Evolutionary conservation across 2,888 invertebrate species (phyloP).

Genomic region (Plagodis dolabraria): DNA sequence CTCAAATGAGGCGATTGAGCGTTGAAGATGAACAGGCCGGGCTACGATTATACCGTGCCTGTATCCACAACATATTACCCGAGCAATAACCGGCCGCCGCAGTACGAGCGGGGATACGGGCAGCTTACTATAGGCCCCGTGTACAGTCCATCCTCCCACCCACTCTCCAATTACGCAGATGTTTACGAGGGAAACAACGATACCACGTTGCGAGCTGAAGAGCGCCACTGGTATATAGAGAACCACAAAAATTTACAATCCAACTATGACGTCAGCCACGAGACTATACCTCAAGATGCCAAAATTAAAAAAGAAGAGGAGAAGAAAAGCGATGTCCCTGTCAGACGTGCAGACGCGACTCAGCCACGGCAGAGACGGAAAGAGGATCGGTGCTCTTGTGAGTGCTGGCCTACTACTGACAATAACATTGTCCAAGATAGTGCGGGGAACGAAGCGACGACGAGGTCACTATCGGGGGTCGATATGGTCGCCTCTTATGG

Average conservation of each 20-base stretch:
- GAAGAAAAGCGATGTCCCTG: constrained; percentile 71
- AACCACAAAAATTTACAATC: constrained; percentile 79
- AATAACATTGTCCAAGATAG: constrained; percentile 70
- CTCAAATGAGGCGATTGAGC: constrained; percentile 78
- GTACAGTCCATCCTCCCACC: constrained; percentile 77
- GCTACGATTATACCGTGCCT: constrained; percentile 81
- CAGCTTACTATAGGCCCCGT: constrained; percentile 71
- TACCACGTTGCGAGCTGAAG: constrained; percentile 80
- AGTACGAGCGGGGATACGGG: constrained; percentile 77
- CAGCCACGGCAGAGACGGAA: constrained; percentile 74
- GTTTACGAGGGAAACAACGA: constrained; percentile 83
- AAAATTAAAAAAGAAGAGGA: constrained; percentile 81
- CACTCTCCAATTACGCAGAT: constrained; percentile 79
- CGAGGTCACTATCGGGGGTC: constrained; percentile 77
- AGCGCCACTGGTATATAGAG: constrained; percentile 82
- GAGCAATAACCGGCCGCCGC: constrained; percentile 74
- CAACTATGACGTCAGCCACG: constrained; percentile 66
- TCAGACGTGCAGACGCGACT: constrained; percentile 67
- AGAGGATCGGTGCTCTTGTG: constrained; percentile 81
- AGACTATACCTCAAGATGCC: constrained; percentile 73
- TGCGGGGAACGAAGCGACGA: constrained; percentile 69
- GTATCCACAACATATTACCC: constrained; percentile 77
- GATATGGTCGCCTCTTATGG: constrained; percentile 84
- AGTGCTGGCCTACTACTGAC: constrained; percentile 81
- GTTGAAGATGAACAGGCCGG: constrained; percentile 83